Conservation (phyloP, 64 coral and sea anemone genomes). For the Porites australiensis region DNA sequence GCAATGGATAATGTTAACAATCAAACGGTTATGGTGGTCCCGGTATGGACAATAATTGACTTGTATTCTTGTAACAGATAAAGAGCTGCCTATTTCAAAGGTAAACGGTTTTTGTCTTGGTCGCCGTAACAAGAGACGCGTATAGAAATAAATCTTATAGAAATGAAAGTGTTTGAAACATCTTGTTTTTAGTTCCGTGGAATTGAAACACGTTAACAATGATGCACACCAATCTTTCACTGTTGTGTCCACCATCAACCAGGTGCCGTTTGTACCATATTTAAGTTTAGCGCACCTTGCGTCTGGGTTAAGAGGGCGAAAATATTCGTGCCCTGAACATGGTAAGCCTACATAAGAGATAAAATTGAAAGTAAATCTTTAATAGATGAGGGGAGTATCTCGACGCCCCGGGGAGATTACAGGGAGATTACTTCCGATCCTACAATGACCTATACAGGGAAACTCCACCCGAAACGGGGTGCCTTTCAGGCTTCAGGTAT, state of each 20-base stretch:
- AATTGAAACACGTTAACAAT: neutral
- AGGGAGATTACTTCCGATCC: no score
- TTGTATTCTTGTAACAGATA: neutral
- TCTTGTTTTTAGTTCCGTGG: neutral
- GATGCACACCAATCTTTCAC: neutral
- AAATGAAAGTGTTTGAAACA: neutral
- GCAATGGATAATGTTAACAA: neutral
- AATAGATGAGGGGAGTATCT: no score
- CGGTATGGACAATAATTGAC: neutral
- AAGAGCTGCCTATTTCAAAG: neutral
- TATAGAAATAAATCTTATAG: no score
- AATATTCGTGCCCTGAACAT: neutral
- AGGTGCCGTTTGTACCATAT: neutral
- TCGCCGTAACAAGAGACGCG: no score
- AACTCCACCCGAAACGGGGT: no score
- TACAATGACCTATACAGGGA: no score
- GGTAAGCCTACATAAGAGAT: neutral
- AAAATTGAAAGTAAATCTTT: neutral
- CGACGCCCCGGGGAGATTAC: no score
- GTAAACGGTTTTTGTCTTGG: neutral
- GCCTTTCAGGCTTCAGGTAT: no score
- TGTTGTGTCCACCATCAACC: neutral
- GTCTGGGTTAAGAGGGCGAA: neutral
- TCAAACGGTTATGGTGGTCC: neutral
- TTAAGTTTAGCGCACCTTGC: neutral